Percentiles rank a stretch among this genome's conserved stretches.
Evolutionary conservation across 2,113 vertebrate species (phyloP).

Genomic region (Stigmatopora argus): DNA sequence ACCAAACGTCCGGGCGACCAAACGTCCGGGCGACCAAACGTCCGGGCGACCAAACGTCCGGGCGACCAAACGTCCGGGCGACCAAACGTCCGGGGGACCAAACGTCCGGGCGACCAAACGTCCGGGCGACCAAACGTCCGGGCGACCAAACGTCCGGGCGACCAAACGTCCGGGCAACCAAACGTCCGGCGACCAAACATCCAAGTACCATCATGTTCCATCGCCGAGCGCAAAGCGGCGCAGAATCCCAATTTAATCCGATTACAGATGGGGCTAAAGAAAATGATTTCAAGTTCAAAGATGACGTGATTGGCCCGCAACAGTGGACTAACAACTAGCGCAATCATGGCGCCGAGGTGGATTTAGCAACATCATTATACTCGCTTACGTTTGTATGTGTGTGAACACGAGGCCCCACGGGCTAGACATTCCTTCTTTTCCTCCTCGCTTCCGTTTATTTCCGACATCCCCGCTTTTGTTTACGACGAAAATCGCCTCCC

Average conservation of each 20-base stretch:
- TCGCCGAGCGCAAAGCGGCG: conserved; percentile 44
- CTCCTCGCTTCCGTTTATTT: conserved; percentile 20
- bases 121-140: too few species aligned
- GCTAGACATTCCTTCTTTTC: conserved; percentile 20
- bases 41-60: too few species aligned
- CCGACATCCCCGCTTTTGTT: conserved; percentile 17
- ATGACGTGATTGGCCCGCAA: conserved; percentile 24
- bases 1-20: too few species aligned
- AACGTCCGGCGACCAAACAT: too few species aligned
- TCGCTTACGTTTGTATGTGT: background rate
- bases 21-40: too few species aligned
- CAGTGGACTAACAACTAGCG: too few species aligned
- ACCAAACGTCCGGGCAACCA: too few species aligned
- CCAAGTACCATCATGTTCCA: conserved; percentile 50
- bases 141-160: too few species aligned
- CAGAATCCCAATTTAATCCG: conserved; percentile 29
- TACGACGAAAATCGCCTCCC: conserved; percentile 34
- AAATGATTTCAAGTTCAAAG: conserved; percentile 20
- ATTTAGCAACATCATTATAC: conserved; percentile 22
- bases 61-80: too few species aligned
- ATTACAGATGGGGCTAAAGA: conserved; percentile 41
- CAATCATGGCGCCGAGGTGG: conserved; percentile 3
- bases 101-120: too few species aligned
- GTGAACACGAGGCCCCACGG: conserved; percentile 17
- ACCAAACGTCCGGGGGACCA: too few species aligned